phyloP scores from a whole-genome alignment of 2,888 invertebrate species.

The Vannuccia rotundouncinata region DNA sequence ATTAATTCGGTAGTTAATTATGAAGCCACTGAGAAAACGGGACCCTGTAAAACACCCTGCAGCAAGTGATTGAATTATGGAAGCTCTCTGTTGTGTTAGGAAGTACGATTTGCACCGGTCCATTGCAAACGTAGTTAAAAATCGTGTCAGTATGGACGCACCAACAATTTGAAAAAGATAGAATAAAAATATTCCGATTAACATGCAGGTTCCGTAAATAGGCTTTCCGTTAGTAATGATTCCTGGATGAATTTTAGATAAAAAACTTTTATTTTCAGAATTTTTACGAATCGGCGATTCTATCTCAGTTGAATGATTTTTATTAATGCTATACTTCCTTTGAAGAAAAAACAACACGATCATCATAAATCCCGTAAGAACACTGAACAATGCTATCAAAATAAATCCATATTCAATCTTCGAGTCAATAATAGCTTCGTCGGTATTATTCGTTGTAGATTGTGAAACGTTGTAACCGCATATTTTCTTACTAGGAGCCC shows the following conservation, averaged over 20 bases:
- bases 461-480: not conserved
- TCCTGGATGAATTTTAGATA: not conserved
- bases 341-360: not conserved
- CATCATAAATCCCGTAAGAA: not conserved
- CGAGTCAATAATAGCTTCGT: not conserved
- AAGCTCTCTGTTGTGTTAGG: not conserved
- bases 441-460: not conserved
- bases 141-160: not conserved
- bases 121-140: not conserved
- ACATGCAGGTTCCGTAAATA: slow-evolving; percentile 2
- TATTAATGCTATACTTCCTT: not conserved
- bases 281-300: not conserved
- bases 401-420: slow-evolving; percentile 6
- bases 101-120: slow-evolving; percentile 6
- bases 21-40: not conserved
- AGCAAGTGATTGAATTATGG: not conserved
- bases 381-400: not conserved
- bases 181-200: not conserved
- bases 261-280: not conserved
- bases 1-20: not conserved
- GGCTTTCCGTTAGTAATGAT: slow-evolving; percentile 5
- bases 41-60: not conserved
- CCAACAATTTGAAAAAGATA: not conserved
- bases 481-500: not conserved
- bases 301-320: not conserved